Evolutionary conservation across 2,888 invertebrate genomes (phyloP).

Genomic region (Perdita meconis): DNA sequence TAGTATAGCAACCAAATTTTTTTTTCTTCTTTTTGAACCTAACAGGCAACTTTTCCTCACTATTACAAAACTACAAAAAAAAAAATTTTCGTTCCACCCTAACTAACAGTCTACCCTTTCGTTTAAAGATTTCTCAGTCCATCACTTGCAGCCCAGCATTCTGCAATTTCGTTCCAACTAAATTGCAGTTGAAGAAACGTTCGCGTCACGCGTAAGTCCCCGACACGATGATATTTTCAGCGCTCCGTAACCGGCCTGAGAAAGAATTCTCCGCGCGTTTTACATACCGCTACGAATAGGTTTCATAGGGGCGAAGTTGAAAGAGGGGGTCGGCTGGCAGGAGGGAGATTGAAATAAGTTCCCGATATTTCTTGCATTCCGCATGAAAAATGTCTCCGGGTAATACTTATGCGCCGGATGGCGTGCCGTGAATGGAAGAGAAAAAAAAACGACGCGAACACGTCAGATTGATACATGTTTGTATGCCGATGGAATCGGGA

Average conservation of each 20-base stretch:
- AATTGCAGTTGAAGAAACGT: not conserved
- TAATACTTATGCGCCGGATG: constrained; percentile 54
- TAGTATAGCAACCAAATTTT: too few species aligned
- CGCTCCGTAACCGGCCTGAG: not conserved
- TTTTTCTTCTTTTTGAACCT: too few species aligned
- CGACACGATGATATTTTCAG: not conserved
- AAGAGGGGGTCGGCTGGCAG: not conserved
- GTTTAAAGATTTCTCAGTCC: too few species aligned
- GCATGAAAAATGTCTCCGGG: constrained; percentile 40
- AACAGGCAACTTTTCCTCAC: too few species aligned
- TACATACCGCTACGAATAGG: constrained; percentile 45
- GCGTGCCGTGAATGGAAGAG: constrained; percentile 25
- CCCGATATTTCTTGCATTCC: constrained; percentile 60
- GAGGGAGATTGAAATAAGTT: constrained; percentile 62
- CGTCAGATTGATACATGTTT: constrained; percentile 58
- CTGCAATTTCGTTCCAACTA: not conserved
- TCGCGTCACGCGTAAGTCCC: not conserved
- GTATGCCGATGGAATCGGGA: constrained; percentile 53
- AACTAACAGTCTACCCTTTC: too few species aligned
- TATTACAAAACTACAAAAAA: too few species aligned
- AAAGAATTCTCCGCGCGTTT: constrained; percentile 57
- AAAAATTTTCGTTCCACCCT: too few species aligned
- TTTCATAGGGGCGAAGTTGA: not conserved
- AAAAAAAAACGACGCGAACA: constrained; percentile 19
- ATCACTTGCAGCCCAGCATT: too few species aligned